Conservation (phyloP, 2,113 vertebrate species). For the Trogon melanurus region DNA sequence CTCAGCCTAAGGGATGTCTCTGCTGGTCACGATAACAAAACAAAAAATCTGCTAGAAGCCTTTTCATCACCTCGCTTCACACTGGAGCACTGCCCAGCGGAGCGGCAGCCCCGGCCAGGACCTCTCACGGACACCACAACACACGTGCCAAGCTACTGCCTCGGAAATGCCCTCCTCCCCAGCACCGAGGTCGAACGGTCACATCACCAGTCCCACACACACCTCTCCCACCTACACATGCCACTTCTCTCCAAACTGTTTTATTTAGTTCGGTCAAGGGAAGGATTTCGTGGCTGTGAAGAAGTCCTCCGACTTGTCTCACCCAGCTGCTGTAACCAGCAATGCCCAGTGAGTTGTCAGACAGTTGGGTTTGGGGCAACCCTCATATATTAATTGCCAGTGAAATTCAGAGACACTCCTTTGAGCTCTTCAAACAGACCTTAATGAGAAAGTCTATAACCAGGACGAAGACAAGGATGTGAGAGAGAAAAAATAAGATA, state of each 20-base stretch:
- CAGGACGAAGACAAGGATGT: neutral
- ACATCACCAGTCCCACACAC: neutral
- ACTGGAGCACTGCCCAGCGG: neutral
- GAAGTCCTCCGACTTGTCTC: neutral
- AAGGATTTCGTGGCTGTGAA: neutral
- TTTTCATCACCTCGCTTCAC: neutral
- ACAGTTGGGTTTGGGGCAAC: neutral
- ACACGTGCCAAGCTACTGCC: accelerated
- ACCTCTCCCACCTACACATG: neutral
- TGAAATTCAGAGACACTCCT: neutral
- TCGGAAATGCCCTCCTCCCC: neutral
- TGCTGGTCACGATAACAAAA: neutral
- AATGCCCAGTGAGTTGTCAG: neutral
- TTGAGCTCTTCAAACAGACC: neutral
- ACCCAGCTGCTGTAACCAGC: neutral
- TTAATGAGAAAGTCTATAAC: neutral
- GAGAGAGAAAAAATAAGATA: neutral
- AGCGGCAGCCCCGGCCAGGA: neutral
- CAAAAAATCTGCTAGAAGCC: neutral
- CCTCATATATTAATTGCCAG: neutral
- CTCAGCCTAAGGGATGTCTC: neutral
- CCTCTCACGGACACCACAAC: neutral
- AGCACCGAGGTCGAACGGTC: neutral
- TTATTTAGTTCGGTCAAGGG: neutral
- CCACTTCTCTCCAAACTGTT: neutral